Base-by-base conservation (phyloP, 2,888 invertebrate species). In the Ormyrus rosae region DNA sequence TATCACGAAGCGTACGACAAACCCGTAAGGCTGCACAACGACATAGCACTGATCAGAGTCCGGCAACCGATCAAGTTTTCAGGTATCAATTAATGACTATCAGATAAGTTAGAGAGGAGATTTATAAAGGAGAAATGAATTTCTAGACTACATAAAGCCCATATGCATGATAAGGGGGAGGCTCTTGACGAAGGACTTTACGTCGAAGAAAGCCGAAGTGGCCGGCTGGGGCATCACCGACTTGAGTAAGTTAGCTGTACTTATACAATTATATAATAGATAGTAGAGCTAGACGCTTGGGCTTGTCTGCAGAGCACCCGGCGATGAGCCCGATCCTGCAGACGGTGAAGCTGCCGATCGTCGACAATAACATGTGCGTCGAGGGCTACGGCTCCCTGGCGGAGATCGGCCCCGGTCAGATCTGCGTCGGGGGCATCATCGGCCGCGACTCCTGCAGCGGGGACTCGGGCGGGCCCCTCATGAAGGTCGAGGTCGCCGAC, bases 401-500 rank as follows among this genome's bases (percentile, higher is more conserved):
- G 3, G 11, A 46, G 11, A 64, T 53, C 84, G 83, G 87, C 81
- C 7, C 86, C 0, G 89, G 90, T 0, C 92, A 93, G 84, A 89
- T 93, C 84, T 93, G 93, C 85, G 93, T 93, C 0, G 94, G 94
- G 9, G 93, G 93, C 48, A 90, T 91, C 67, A 84, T 88, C 0
- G 93, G 93, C 73, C 91, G 92, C 78, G 94, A 94, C 84, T 92
- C 94, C 0, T 94, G 94, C 82, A 58, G 92, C 0, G 94, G 94
- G 0, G 94, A 94, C 85, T 93, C 93, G 0, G 94, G 94, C 6
- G 94, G 94, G 6, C 94, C 94, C 0, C 83, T 92, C 5, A 89
- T 91, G 88, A 87, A 88, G 68, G 87, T 46, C 88, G 91, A 92
- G 4, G 9, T n/a, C 0, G 91, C 92, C 61, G 90, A 91, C 0